Base-by-base conservation (phyloP, 2,113 vertebrate genomes). In the Rhinopomastus cyanomelas region DNA sequence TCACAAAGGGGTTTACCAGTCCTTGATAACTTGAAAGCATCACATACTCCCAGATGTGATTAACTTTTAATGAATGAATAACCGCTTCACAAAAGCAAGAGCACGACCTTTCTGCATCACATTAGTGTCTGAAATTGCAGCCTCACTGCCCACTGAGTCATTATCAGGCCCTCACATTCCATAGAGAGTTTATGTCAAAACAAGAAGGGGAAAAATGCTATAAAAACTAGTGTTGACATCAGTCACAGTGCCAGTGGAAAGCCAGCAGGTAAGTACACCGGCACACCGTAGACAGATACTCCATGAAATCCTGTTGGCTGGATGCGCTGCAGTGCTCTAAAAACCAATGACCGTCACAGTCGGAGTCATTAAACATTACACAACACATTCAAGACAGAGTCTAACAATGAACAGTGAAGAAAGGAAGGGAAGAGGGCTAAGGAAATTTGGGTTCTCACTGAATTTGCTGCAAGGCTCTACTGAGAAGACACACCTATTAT, bases 61-160 rank as follows among this genome's bases (percentile, higher is more conserved):
- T 88, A 92, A 96, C 94, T 96, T 96, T 96, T 96, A 96, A 96
- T 96, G 89, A 95, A 86, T 91, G 60, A 94, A 95, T 85, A 92
- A 95, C 60, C 55, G 81, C 52, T 44, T 82, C 81, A 64, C 27
- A 78, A 91, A 95, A 95, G 55, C 51, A 93, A 92, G 55, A 30
- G 42, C 34, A 37, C 72, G 81, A 87, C 88, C 88, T 96, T 68
- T 77, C 61, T 88, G 36, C 34, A 69, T 88, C 78, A 56, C 0
- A 2, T 88, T 91, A 64, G 36, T n/a, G 55, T 68, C 78, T 89
- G 42, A 87, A 72, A 93, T 32, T 92, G 61, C 90, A 90, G 85
- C 74, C 80, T 88, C 66, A 65, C 72, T 78, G 81, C 56, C 82
- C 44, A 75, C 10, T 68, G 90, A 95, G 68, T 95, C 84, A 91